Conservation (phyloP, 2,113 vertebrate species). For the Penelope pileata region DNA sequence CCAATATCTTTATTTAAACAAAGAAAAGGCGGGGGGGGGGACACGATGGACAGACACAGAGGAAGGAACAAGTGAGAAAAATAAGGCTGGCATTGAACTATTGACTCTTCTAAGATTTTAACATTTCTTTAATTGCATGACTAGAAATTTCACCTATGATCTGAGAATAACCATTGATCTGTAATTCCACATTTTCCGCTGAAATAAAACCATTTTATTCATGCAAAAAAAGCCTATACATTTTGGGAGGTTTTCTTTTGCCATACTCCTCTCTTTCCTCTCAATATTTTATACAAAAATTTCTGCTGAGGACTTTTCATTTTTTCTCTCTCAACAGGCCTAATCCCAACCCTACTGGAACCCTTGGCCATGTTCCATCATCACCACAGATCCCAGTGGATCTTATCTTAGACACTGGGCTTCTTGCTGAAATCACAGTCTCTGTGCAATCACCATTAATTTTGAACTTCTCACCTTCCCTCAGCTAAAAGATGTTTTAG, state of each 20-base stretch:
- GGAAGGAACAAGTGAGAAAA: not conserved
- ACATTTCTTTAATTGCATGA: not conserved
- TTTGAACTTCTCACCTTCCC: not conserved
- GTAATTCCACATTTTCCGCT: not conserved
- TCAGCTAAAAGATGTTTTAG: slow-evolving; percentile 12
- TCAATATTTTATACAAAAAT: not conserved
- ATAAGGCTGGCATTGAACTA: not conserved
- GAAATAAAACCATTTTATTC: not conserved
- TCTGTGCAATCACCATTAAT: not conserved
- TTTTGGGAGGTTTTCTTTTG: not conserved
- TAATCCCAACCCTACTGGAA: not conserved
- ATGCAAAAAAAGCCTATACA: accelerated
- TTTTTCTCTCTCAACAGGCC: accelerated
- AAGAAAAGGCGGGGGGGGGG: not conserved
- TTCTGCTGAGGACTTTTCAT: not conserved
- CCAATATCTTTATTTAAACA: not conserved
- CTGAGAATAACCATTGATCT: not conserved
- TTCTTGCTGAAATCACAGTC: not conserved
- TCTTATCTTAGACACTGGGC: not conserved
- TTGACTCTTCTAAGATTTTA: not conserved
- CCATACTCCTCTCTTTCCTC: not conserved
- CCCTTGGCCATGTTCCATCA: not conserved
- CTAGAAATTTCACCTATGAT: not conserved
- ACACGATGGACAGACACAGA: too few relatives aligned
- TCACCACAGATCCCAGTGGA: not conserved